Percentiles rank a stretch among this genome's conserved stretches.
These are phyloP conservation scores for Stegodyphus mimosarum DNA, from an alignment of 1,140 invertebrate genomes.

Conservation along the genomic window DNA sequence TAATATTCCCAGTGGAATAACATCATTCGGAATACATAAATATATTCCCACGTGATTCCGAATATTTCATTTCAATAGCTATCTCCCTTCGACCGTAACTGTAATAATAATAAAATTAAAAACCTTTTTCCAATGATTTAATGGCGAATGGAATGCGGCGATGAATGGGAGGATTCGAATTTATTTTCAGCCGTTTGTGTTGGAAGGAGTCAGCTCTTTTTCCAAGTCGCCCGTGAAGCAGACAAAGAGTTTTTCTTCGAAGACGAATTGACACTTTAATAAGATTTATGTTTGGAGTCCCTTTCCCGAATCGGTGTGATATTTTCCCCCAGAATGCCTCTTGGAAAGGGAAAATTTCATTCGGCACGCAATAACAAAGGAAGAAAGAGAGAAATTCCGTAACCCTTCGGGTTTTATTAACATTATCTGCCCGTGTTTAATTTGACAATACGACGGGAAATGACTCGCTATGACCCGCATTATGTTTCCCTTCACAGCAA, in stretches of 20 bases:
- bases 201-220: conserved; percentile 16
- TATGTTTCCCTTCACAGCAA: conserved; percentile 55
- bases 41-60: conserved; percentile 41
- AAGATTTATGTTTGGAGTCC: conserved; percentile 60
- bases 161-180: conserved; percentile 34
- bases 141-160: conserved; percentile 39
- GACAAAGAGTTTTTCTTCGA: conserved; percentile 43
- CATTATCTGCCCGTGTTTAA: conserved; percentile 59
- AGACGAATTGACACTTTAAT: conserved; percentile 61
- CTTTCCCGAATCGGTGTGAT: conserved; percentile 8
- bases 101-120: conserved; percentile 60
- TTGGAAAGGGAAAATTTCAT: conserved; percentile 28
- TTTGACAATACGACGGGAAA: conserved; percentile 53
- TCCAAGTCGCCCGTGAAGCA: conserved; percentile 8
- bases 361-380: conserved; percentile 10
- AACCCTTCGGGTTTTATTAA: conserved; percentile 53
- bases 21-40: conserved; percentile 37
- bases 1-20: conserved; percentile 49
- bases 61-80: conserved; percentile 56
- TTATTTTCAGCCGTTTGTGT: conserved; percentile 52
- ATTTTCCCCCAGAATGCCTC: conserved; percentile 48
- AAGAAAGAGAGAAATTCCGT: conserved; percentile 1
- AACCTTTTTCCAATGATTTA: conserved; percentile 49
- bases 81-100: conserved; percentile 16
- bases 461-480: conserved; percentile 36